Base-by-base conservation (phyloP, 2,797 vertebrate species). In the Heliangelus exortis region DNA sequence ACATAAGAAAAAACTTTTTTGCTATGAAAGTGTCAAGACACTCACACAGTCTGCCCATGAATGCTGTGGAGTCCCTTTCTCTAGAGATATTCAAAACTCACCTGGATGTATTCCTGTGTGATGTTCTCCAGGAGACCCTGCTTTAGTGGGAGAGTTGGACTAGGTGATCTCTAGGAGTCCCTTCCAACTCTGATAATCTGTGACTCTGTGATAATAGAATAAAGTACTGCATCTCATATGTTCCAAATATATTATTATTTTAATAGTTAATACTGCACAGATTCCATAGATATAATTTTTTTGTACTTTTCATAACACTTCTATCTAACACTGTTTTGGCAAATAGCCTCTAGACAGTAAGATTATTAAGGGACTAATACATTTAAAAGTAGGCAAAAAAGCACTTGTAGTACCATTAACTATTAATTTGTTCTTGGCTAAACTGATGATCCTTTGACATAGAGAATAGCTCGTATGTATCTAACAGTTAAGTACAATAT, bases 381-480 rank as follows among this genome's bases (percentile, higher is more conserved):
- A 28, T 79, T 76, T 93, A 82, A 84, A 94, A 93, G 47, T 84
- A 90, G 47, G 36, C 66, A 84, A 87, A 85, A 85, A 75, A 76
- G 26, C 63, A 94, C 34, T 91, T 92, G 34, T 86, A 79, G 31
- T 83, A 31, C 72, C 51, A 94, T 91, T 93, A 94, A 87, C 62
- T 89, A 89, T 93, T 96, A 78, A 89, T 95, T 93, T 80, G 5
- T 55, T 95, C 73, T 71, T 85, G 67, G 65, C 54, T 89, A 90
- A 95, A 85, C 34, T 59, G 75, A 80, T 90, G 73, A 77, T 92
- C 28, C 62, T 94, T 89, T 87, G 62, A 84, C 87, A 87, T 34
- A 53, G 9, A 79, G 74, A 91, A 71, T 31, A 85, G 43, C n/a
- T 92, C 12, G 10, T 57, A 77, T 68, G 69, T 73, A 90, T 22